Evolutionary conservation across 2,888 invertebrate species (phyloP).

Genomic region (Andrena praecox): DNA sequence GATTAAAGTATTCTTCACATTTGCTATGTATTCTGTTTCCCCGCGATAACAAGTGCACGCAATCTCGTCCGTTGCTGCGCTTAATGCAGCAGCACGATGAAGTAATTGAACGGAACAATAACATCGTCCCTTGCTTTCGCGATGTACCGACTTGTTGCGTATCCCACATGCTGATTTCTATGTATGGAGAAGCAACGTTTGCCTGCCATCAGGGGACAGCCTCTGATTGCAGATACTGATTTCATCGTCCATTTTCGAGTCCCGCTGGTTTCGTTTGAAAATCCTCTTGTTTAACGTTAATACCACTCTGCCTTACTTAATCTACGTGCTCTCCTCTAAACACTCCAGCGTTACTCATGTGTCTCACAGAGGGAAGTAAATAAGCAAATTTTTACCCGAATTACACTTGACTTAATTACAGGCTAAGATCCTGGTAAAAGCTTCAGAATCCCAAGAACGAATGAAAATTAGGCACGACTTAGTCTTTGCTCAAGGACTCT

Average conservation of each 20-base stretch:
- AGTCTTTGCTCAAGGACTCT: too few relatives aligned
- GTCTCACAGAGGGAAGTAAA: too few relatives aligned
- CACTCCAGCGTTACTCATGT: too few relatives aligned
- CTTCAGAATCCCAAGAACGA: too few relatives aligned
- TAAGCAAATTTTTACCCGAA: too few relatives aligned
- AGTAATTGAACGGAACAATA: slow-evolving; percentile 37
- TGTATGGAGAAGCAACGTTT: slow-evolving; percentile 38
- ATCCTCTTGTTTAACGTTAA: not conserved
- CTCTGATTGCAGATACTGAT: slow-evolving; percentile 21
- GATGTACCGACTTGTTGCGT: slow-evolving; percentile 64
- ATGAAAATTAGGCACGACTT: too few relatives aligned
- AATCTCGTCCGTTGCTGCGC: not conserved
- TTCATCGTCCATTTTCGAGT: not conserved
- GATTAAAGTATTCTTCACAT: not conserved
- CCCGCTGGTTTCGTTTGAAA: not conserved
- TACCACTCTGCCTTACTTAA: too few relatives aligned
- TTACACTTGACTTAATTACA: too few relatives aligned
- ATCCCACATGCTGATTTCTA: slow-evolving; percentile 51
- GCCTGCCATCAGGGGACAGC: slow-evolving; percentile 1
- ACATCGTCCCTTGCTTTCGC: slow-evolving; percentile 27
- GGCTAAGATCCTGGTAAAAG: too few relatives aligned
- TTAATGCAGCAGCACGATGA: slow-evolving; percentile 15
- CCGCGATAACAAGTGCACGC: not conserved
- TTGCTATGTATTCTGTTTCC: not conserved
- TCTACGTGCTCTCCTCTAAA: too few relatives aligned